Percentiles rank a stretch among this genome's conserved stretches.
These are phyloP conservation scores for Falco concolor DNA, from an alignment of 2,797 vertebrate genomes.

Conservation along the genomic window DNA sequence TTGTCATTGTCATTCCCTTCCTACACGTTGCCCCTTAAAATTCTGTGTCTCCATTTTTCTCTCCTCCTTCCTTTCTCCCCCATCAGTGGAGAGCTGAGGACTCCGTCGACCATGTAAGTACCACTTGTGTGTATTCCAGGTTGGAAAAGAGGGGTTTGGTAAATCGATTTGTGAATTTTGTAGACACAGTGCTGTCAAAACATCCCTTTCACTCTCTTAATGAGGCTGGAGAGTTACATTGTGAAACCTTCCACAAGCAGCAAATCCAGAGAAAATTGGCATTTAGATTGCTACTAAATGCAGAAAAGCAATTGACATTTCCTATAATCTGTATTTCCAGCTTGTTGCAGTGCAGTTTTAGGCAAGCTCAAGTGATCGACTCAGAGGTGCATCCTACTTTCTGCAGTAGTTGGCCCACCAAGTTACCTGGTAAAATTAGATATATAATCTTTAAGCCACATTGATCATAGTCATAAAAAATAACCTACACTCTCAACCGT, in stretches of 20 bases:
- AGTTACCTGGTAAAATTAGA: constrained; percentile 63
- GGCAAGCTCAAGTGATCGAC: constrained; percentile 66
- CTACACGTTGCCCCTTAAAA: constrained; percentile 68
- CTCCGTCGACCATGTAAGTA: constrained; percentile 97
- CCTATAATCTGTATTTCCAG: constrained; percentile 70
- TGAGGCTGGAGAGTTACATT: constrained; percentile 50
- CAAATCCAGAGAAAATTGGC: constrained; percentile 75
- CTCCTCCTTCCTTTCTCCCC: constrained; percentile 76
- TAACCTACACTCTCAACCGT: constrained; percentile 33
- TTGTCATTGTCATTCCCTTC: constrained; percentile 46
- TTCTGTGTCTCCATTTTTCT: constrained; percentile 86
- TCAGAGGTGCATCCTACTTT: constrained; percentile 39
- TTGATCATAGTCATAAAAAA: constrained; percentile 65
- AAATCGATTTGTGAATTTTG: constrained; percentile 68
- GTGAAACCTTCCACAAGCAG: constrained; percentile 59
- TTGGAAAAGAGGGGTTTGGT: constrained; percentile 72
- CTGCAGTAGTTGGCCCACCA: constrained; percentile 46
- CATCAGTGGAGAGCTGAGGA: constrained; percentile 95
- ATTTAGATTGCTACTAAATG: constrained; percentile 66
- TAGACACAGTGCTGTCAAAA: constrained; percentile 68
- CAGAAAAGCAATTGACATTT: constrained; percentile 73
- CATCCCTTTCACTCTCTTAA: constrained; percentile 59
- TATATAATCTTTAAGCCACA: constrained; percentile 70
- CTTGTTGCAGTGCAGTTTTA: constrained; percentile 69
- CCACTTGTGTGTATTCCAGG: constrained; percentile 81